phyloP scores from a whole-genome alignment of 1,140 invertebrate species.

The Hetaerina americana region DNA sequence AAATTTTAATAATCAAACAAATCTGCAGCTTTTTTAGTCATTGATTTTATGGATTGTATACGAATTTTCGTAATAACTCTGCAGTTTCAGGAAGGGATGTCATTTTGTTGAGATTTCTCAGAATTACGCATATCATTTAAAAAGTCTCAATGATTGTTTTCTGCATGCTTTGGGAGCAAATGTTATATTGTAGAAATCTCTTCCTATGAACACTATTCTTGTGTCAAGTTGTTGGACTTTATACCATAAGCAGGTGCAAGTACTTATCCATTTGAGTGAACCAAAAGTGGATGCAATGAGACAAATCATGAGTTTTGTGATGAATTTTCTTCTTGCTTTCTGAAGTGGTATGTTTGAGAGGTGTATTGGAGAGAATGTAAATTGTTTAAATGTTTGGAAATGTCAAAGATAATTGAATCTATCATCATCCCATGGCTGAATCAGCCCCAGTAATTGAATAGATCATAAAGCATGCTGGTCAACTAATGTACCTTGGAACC shows the following conservation, averaged over 20 bases:
- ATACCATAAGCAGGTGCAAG: background rate
- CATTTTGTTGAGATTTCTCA: background rate
- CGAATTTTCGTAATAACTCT: background rate
- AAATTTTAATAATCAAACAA: background rate
- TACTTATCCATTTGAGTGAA: background rate
- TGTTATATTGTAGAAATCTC: background rate
- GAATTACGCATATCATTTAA: background rate
- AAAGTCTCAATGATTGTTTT: background rate
- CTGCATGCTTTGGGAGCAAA: background rate
- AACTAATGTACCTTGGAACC: background rate
- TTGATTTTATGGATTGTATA: background rate
- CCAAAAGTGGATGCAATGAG: background rate
- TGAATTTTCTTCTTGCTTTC: background rate
- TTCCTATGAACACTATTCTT: background rate
- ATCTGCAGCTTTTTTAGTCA: background rate
- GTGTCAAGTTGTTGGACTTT: background rate
- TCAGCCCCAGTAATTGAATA: background rate
- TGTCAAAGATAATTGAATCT: background rate
- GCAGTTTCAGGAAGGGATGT: background rate
- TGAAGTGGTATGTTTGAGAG: background rate
- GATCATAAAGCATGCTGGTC: background rate
- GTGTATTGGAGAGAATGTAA: background rate
- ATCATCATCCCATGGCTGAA: background rate
- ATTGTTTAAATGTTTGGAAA: background rate
- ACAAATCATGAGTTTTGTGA: background rate